A percentile compares a stretch with the other conserved stretches of the same genome.
phyloP scores from a whole-genome alignment of 2,888 invertebrate species.

The Slavum lentiscoides region DNA sequence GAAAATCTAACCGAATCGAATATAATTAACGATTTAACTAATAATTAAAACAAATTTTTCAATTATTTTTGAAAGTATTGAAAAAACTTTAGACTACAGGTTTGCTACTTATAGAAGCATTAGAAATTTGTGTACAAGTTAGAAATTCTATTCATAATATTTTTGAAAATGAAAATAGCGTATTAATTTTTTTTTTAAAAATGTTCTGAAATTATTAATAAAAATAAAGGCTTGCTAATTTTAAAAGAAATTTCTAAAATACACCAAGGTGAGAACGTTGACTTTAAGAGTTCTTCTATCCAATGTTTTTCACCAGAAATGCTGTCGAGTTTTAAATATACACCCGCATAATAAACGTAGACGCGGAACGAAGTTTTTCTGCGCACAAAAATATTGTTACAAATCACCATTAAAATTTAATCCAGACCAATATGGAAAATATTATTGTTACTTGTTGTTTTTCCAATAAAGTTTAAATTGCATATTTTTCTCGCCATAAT shows the following conservation, averaged over 20 bases:
- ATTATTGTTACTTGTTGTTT: no score
- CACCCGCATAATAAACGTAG: not conserved
- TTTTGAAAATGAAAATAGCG: not conserved
- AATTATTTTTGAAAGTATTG: not conserved
- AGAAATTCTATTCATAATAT: not conserved
- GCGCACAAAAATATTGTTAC: not conserved
- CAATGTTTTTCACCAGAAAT: not conserved
- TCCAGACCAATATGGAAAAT: no score
- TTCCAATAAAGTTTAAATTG: no score
- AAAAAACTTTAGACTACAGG: constrained; percentile 2
- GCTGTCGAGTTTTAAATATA: constrained; percentile 1
- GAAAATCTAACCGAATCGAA: not conserved
- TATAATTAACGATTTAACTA: constrained; percentile 7
- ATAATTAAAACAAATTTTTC: constrained; percentile 1
- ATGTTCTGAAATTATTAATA: constrained; percentile 1
- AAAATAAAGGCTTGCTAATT: not conserved
- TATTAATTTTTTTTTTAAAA: no score
- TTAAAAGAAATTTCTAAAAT: not conserved
- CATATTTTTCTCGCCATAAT: no score
- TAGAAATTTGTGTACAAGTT: not conserved
- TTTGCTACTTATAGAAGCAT: constrained; percentile 3
- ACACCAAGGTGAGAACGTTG: not conserved
- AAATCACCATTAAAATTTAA: no score
- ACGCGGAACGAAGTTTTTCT: not conserved
- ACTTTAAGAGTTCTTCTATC: not conserved